Evolutionary conservation across 2,888 invertebrate genomes (phyloP), one percentile per base, ranked within the genome.

Genomic region (Calameuta pallipes): DNA sequence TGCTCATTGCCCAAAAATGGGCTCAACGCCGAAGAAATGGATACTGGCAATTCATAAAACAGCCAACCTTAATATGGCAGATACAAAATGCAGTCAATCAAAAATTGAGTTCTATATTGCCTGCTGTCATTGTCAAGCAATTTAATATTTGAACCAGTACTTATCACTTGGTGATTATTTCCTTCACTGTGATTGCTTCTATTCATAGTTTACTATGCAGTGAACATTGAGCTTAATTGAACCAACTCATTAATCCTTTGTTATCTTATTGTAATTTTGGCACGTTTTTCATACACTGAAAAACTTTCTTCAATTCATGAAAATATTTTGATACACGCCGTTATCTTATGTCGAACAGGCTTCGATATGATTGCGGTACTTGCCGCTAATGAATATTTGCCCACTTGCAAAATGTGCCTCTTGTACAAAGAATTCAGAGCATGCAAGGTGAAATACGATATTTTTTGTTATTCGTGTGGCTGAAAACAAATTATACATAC

Each of bases 11-110:
- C 23, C 92, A 93, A 86, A 90, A 91, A 76, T 87, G 86, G 82
- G 93, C 93, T 1, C 86, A 92, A 80, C 88, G 90, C 76, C 92
- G 92, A 82, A 89, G 92, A 88, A 89, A 93, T 80, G 94, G 94
- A 34, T 82, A 92, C 12, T 93, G 92, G 91, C 93, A 93, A 80
- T 93, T 92, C 79, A 81, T 82, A 76, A 88, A 91, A 73, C 88
- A 91, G 78, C 92, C 92, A 9, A 92, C 92, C 0, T 23, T 88
- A 13, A 73, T 83, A 12, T 91, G 91, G 91, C 90, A 82, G 82
- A 37, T 88, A 1, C 85, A 86, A 79, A 83, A 85, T 79, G 79
- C 77, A 15, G n/a, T 89, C 4, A 84, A 80, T 69, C 76, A 85
- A 33, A 86, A 85, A 76, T 30, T 90, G n/a, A 84, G 82, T 74